These are phyloP conservation scores for Bradypodion pumilum DNA, from an alignment of 2,797 vertebrate genomes.

Conservation along the genomic window DNA sequence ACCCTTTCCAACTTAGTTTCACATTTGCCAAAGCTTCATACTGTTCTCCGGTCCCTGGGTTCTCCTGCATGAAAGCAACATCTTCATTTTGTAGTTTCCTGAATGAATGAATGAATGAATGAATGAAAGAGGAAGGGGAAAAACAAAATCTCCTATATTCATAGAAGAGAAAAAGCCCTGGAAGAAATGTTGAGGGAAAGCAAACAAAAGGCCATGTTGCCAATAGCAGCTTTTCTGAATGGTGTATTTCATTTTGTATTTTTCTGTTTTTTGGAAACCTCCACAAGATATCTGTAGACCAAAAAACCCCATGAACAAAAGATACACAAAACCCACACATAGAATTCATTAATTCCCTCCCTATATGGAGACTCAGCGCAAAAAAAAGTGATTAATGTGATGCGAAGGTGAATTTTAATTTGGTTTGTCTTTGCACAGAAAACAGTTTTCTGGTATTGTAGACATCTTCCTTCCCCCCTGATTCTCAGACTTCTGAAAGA, in stretches of 20 bases:
- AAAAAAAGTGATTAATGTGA: too few relatives aligned
- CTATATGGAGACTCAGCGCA: not conserved
- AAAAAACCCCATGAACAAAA: not conserved
- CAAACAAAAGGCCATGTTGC: not conserved
- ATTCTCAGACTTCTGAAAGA: too few relatives aligned
- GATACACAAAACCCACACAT: not conserved
- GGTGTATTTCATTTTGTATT: not conserved
- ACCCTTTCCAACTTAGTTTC: conserved; percentile 29
- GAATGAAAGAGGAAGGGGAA: too few relatives aligned
- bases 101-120: conserved; percentile 32
- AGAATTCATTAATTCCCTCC: not conserved
- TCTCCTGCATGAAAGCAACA: conserved; percentile 43
- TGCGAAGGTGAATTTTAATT: too few relatives aligned
- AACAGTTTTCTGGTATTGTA: too few relatives aligned
- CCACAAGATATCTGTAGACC: not conserved
- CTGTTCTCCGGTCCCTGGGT: not conserved
- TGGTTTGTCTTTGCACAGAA: too few relatives aligned
- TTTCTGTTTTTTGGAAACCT: not conserved
- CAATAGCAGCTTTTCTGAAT: not conserved
- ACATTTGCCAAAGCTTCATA: conserved; percentile 47
- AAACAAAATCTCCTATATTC: not conserved
- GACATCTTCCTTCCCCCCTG: too few relatives aligned
- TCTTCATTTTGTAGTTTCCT: conserved; percentile 44
- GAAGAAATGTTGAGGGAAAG: conserved; percentile 1
- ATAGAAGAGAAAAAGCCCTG: conserved; percentile 34